A percentile compares a stretch with the other conserved stretches of the same genome.
phyloP scores from a whole-genome alignment of 2,797 vertebrate genomes.

The Pelochelys cantorii region DNA sequence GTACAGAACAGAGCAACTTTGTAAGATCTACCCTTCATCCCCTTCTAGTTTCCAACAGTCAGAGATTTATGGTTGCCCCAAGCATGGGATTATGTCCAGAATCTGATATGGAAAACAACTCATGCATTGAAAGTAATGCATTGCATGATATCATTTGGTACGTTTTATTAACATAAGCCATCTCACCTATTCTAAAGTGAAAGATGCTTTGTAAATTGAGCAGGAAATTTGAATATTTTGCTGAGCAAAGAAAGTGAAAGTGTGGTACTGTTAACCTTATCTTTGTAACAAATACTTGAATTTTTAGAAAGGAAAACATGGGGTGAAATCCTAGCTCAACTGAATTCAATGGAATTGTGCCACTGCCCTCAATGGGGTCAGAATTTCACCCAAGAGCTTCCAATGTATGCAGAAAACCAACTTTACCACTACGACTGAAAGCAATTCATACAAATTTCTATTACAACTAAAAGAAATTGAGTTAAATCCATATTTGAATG shows the following conservation, averaged over 20 bases:
- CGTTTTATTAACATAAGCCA: neutral
- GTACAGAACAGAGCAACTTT: neutral
- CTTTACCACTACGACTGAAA: neutral
- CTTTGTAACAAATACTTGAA: neutral
- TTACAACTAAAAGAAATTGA: slow-evolving; percentile 41
- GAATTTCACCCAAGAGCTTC: neutral
- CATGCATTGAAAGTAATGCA: neutral
- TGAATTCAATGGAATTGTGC: neutral
- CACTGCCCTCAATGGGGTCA: neutral
- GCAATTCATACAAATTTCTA: slow-evolving; percentile 26
- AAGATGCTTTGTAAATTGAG: neutral
- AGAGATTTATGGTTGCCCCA: neutral
- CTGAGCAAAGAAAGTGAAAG: neutral
- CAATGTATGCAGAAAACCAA: neutral
- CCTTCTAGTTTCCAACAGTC: neutral
- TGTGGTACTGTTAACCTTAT: neutral
- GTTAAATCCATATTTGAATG: slow-evolving; percentile 14
- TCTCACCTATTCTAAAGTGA: neutral
- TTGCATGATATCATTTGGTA: neutral
- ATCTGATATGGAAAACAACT: neutral
- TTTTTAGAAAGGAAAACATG: neutral
- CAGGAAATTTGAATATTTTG: neutral
- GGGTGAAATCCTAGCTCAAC: neutral
- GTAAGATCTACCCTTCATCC: neutral
- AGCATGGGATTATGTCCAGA: neutral